These are phyloP conservation scores for Pleuronectes platessa DNA, from an alignment of 2,113 vertebrate species.

Conservation along the genomic window DNA sequence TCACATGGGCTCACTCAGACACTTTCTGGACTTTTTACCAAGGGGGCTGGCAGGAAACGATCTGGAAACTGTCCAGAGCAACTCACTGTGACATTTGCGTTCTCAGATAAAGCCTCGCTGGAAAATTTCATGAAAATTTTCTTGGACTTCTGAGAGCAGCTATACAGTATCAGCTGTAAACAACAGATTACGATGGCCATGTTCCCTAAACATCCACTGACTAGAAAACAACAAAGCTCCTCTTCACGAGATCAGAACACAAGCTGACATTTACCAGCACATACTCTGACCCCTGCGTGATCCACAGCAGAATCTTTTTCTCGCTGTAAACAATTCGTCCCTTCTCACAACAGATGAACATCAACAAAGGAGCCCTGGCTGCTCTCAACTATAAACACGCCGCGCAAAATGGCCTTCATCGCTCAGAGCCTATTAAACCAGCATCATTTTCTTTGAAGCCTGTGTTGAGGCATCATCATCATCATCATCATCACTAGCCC, in stretches of 20 bases:
- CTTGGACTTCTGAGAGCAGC: not conserved
- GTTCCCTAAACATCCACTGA: constrained; percentile 28
- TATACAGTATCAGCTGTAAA: constrained; percentile 15
- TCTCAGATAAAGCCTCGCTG: not conserved
- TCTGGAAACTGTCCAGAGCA: not conserved
- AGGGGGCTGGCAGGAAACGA: not conserved
- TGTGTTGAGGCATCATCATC: constrained; percentile 12
- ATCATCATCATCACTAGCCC: not conserved
- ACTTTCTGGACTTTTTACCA: not conserved
- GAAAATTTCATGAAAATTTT: not conserved
- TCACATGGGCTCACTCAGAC: not conserved
- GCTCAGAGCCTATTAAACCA: constrained; percentile 34
- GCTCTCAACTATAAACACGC: constrained; percentile 47
- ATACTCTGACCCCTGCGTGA: constrained; percentile 23
- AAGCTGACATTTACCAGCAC: constrained; percentile 32
- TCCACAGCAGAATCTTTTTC: constrained; percentile 46
- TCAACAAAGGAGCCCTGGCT: constrained; percentile 60
- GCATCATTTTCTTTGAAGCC: constrained; percentile 21
- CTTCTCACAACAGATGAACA: constrained; percentile 55
- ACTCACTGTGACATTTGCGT: not conserved
- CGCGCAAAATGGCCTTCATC: constrained; percentile 51
- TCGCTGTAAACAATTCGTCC: constrained; percentile 53
- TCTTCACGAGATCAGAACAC: constrained; percentile 19
- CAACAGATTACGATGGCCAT: not conserved
- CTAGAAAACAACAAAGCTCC: constrained; percentile 6